Evolutionary conservation across 1,140 invertebrate genomes (phyloP), one percentile per base, ranked within the genome.

Genomic region (Pantala flavescens): DNA sequence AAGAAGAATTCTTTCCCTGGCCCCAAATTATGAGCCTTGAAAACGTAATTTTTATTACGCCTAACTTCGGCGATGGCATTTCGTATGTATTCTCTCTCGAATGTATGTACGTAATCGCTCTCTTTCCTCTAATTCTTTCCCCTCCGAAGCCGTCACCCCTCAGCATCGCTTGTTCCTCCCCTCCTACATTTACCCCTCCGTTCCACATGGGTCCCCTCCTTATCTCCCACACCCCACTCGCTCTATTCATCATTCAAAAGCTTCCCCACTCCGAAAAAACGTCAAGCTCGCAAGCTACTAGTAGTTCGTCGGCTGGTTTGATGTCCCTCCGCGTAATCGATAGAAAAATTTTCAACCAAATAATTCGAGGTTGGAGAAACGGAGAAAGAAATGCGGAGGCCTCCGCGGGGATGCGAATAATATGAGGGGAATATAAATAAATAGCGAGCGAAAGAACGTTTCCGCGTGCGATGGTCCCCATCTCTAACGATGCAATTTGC

Each of bases 241-340:
- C 49, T 5, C 49, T 63, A 63, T 63, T 63, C 49, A 63, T 63
- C 49, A 63, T 63, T 63, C 49, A 63, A 63, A 63, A 21, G n/a
- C 49, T 21, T 21, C 49, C 49, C 16, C n/a, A 19, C 49, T 21
- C 49, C 49, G 16, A 63, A 63, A 36, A 36, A 36, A 36, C 28
- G 28, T 36, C 28, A 36, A 36, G 3, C 28, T 36, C 28, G 28
- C 49, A 63, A 63, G 49, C 49, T 21, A 19, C 49, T 63, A 16
- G 16, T 63, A 16, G 49, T 63, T 21, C 49, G 49, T 63, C 49
- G 49, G 49, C 49, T 63, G 49, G 14, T 63, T 63, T 63, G 49
- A 63, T 63, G 49, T 63, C 49, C 49, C n/a, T 63, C n/a, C 16
- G 49, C n/a, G 49, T 63, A 63, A 63, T 63, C 49, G 49, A 63